Percentiles rank a stretch among this genome's conserved stretches.
Evolutionary conservation across 2,113 vertebrate genomes (phyloP).

Genomic region (Mus spicilegus): DNA sequence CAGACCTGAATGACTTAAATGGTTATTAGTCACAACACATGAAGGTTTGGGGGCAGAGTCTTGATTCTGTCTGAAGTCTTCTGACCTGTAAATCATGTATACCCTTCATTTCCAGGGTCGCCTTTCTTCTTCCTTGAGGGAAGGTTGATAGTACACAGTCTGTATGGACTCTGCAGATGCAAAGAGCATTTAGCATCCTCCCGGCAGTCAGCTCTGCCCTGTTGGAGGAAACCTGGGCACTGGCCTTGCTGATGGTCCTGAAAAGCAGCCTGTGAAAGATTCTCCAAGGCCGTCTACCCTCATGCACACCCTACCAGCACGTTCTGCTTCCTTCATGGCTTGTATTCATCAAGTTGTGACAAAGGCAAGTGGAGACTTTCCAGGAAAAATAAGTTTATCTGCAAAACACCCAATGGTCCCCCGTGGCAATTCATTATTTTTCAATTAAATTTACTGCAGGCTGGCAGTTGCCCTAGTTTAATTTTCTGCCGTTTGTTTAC

Average conservation of each 20-base stretch:
- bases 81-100: conserved; percentile 41
- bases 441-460: conserved; percentile 88
- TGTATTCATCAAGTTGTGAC: conserved; percentile 79
- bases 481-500: conserved; percentile 89
- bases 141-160: conserved; percentile 34
- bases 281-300: conserved; percentile 60
- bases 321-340: conserved; percentile 74
- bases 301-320: neutral
- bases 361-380: conserved; percentile 84
- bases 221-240: neutral
- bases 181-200: neutral
- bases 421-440: conserved; percentile 88
- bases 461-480: conserved; percentile 87
- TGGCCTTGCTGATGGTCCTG: neutral
- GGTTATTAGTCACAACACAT: neutral
- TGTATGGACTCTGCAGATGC: neutral
- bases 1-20: conserved; percentile 33
- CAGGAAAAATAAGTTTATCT: conserved; percentile 87
- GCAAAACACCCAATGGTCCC: conserved; percentile 81
- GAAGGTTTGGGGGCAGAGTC: neutral
- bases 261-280: conserved; percentile 16
- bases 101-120: conserved; percentile 22
- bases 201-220: neutral
- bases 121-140: neutral
- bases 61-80: neutral